phyloP scores from a whole-genome alignment of 2,113 vertebrate genomes.

The Antechinus stuartii region DNA sequence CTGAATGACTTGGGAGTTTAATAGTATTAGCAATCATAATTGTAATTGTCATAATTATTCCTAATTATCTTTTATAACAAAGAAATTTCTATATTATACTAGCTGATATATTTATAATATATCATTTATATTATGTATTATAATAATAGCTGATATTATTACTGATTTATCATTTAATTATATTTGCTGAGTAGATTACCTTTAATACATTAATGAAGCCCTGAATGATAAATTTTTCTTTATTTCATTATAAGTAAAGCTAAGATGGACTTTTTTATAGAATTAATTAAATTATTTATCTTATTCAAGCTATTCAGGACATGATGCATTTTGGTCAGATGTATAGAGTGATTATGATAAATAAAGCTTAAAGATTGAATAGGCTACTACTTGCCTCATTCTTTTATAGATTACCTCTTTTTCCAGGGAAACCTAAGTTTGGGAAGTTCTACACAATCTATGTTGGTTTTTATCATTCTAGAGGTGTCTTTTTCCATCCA shows the following conservation, averaged over 20 bases:
- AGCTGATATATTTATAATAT: slow-evolving; percentile 36
- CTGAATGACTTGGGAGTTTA: slow-evolving; percentile 31
- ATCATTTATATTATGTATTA: neutral
- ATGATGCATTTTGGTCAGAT: slow-evolving; percentile 40
- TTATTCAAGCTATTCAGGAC: neutral
- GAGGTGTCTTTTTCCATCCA: slow-evolving; percentile 5
- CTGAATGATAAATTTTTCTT: slow-evolving; percentile 37
- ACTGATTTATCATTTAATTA: slow-evolving; percentile 29
- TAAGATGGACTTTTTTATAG: neutral
- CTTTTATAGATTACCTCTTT: slow-evolving; percentile 3
- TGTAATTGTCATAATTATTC: slow-evolving; percentile 30
- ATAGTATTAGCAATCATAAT: slow-evolving; percentile 51
- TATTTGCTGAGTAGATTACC: slow-evolving; percentile 43
- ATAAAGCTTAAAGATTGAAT: slow-evolving; percentile 6
- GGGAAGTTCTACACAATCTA: neutral
- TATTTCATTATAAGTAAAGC: slow-evolving; percentile 31
- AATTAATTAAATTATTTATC: slow-evolving; percentile 31
- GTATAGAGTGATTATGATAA: neutral
- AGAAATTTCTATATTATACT: slow-evolving; percentile 29
- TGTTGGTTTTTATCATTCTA: neutral
- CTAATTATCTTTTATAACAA: slow-evolving; percentile 37
- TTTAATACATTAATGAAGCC: neutral
- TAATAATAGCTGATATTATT: slow-evolving; percentile 7
- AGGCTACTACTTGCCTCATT: neutral
- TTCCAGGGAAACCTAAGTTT: neutral